These are phyloP conservation scores for Cichladusa arquata DNA, from an alignment of 2,113 vertebrate genomes.

Conservation along the genomic window DNA sequence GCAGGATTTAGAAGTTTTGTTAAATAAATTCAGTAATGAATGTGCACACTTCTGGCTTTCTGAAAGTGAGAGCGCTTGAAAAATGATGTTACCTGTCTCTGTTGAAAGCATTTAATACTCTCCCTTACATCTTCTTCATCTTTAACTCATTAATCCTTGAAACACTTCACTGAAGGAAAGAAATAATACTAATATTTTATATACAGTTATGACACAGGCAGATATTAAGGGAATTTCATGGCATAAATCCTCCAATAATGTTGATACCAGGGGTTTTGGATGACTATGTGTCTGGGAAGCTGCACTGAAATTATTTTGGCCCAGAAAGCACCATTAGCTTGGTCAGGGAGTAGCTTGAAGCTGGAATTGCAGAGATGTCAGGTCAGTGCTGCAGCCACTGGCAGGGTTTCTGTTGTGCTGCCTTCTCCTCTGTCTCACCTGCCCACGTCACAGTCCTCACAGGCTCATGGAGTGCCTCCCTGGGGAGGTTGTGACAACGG, in stretches of 20 bases:
- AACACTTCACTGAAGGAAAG: neutral
- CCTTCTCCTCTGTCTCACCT: neutral
- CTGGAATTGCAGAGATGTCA: neutral
- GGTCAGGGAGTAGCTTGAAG: neutral
- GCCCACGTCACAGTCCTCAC: too few relatives aligned
- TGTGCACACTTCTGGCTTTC: neutral
- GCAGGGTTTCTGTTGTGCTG: rapidly evolving
- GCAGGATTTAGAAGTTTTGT: neutral
- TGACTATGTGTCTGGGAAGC: neutral
- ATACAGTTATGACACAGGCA: neutral
- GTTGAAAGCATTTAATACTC: neutral
- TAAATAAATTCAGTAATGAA: neutral
- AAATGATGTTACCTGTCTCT: neutral
- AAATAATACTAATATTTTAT: neutral
- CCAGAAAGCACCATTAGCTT: neutral
- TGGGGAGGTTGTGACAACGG: neutral
- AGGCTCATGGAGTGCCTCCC: neutral
- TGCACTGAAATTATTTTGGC: neutral
- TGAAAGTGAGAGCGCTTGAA: neutral
- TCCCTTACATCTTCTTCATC: neutral
- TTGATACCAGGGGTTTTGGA: neutral
- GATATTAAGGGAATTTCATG: neutral
- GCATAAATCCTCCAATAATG: neutral
- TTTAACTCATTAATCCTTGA: neutral
- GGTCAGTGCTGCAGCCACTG: neutral